Base-by-base conservation (phyloP, 2,888 invertebrate species). In the Acanthosepion esculentum region DNA sequence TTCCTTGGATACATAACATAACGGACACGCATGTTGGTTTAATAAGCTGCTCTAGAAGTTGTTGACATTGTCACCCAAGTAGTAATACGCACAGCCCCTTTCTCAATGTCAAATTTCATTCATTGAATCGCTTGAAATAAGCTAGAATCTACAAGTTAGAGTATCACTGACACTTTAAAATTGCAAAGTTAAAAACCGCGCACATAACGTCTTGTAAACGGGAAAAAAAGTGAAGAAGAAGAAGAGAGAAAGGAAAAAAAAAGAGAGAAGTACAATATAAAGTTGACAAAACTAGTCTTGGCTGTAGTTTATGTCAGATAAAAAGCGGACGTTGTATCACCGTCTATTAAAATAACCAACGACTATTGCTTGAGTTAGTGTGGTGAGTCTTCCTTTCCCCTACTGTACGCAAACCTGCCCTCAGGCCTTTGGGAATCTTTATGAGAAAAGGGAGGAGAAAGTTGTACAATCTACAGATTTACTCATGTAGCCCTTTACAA, bases 371-470 rank as follows among this genome's bases (percentile, higher is more conserved):
- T 78, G 78, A 78, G n/a, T 78, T 78, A n/a, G 78, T 10, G n/a
- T 33, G 78, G 78, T n/a, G 78, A 78, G 78, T 78, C 78, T 78
- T 78, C n/a, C 78, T n/a, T 78, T 78, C n/a, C 78, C 78, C 78
- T n/a, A 78, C n/a, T n/a, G 78, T 78, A 33, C 78, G 78, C n/a
- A 33, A 78, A 78, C 78, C n/a, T 78, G 78, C 33, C 78, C 78
- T 78, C 23, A 59, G 59, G 59, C 59, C 59, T 78, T 78, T 78
- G 12, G n/a, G 78, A 78, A 78, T 59, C 59, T 59, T 59, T 59
- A 59, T 78, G 78, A 78, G 78, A 78, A 78, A 78, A 78, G 78
- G n/a, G n/a, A 78, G n/a, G n/a, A 78, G 78, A 78, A 78, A 78
- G n/a, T 78, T 0, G n/a, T 78, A 78, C n/a, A 78, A n/a, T n/a